Evolutionary conservation across 2,888 invertebrate genomes (phyloP), one percentile per base, ranked within the genome.

Genomic region (Neoascia interrupta): DNA sequence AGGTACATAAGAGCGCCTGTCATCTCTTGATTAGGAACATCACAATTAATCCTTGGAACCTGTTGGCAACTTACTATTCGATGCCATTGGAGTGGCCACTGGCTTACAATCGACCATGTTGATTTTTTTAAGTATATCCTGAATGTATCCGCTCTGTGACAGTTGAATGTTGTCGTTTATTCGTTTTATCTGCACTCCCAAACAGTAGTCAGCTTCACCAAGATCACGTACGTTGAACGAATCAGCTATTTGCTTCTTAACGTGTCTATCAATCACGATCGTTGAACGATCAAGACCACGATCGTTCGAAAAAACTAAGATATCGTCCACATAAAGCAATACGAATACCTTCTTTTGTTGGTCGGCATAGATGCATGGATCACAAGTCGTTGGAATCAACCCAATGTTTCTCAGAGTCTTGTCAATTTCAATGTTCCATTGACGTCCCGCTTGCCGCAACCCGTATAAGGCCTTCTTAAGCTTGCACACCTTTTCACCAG

Each of bases 361-460:
- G 5, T 63, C 28, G 8, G 70, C 18, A 21, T 82, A 81, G 3
- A 81, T 47, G 26, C 82, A 82, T 18, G 68, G 66, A 56, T 83
- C 83, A 21, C 61, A 58, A 31, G 68, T 34, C 5, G 64, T 69
- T 53, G 81, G 69, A 28, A 15, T 43, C 34, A 81, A 72, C 2
- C 66, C 75, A 15, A 81, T 54, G 21, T 81, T 34, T 43, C 49
- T 60, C 15, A 83, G 61, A 43, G 69, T 74, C 18, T 64, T 54
- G 23, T 83, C 66, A 5, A 84, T 53, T 23, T 80, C 81, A 28
- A 66, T 51, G 41, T 82, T 74, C 79, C 83, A 83, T 11, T 80
- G 64, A 26, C 73, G 53, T 15, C 82, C 81, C 1, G 82, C 26
- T 23, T 23, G 81, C 10, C 82, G 81, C 5, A 81, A 39, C 1